These are phyloP conservation scores for Halcyon leucocephala DNA, from an alignment of 2,797 vertebrate genomes.

Conservation along the genomic window DNA sequence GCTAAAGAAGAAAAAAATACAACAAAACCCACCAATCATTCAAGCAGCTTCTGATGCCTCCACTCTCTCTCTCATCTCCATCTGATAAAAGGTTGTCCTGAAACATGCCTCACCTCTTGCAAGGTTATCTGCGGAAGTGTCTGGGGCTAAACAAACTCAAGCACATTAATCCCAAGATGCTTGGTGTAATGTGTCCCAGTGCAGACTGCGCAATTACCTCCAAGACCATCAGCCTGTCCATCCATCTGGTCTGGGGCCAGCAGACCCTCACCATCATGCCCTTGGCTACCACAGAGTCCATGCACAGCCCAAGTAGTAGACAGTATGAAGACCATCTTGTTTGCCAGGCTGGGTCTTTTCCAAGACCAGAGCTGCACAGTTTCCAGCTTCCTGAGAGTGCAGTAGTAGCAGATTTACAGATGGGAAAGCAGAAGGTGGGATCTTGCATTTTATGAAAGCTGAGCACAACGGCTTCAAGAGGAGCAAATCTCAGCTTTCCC, in stretches of 20 bases:
- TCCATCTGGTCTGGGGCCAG: constrained; percentile 41
- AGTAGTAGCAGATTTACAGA: background rate
- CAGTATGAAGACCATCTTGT: rapidly evolving
- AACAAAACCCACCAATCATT: background rate
- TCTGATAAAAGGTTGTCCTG: constrained; percentile 60
- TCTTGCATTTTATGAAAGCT: background rate
- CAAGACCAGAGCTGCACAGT: background rate
- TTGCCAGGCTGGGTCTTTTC: background rate
- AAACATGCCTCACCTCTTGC: background rate
- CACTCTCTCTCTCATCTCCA: constrained; percentile 41
- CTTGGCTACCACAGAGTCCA: rapidly evolving
- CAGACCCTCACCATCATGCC: constrained; percentile 18
- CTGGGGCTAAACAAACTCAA: constrained; percentile 56
- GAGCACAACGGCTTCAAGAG: background rate
- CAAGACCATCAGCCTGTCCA: constrained; percentile 26
- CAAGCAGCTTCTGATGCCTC: background rate
- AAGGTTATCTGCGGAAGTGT: constrained; percentile 45
- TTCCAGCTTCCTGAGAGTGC: background rate
- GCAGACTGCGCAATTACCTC: constrained; percentile 41
- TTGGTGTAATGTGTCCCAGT: constrained; percentile 32
- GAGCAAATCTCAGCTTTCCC: background rate
- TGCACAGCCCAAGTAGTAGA: background rate
- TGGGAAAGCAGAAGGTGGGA: background rate
- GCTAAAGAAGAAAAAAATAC: background rate
- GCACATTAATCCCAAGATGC: constrained; percentile 55